Base-by-base conservation (phyloP, 2,888 invertebrate species). In the Mesochorus sp. region DNA sequence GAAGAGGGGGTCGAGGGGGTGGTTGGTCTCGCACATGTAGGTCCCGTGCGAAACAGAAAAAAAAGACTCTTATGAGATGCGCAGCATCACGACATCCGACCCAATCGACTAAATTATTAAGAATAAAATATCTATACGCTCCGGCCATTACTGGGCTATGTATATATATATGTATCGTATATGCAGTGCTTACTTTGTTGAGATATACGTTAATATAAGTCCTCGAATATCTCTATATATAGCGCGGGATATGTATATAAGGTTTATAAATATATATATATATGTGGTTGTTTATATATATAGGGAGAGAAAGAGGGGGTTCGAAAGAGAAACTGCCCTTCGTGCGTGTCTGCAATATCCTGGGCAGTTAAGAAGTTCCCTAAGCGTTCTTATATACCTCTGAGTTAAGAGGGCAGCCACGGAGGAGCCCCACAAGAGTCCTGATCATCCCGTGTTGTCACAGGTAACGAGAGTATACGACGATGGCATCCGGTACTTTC, bases 391-490 rank as follows among this genome's bases (percentile, higher is more conserved):
- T 57, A 70, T n/a, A n/a, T 51, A 51, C 14, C 62, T 17, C 31
- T 74, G 64, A 76, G 68, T 70, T 70, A 76, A 76, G 70, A 68
- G 68, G 26, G 62, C 62, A 49, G 57, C 53, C 39, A 55, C 68
- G 42, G 62, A 67, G 51, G 19, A 55, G 62, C n/a, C 10, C 19
- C 39, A 42, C 49, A 39, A 73, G 62, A 55, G 62, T 12, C 19
- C 31, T 37, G 75, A 44, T 62, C 39, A 57, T 70, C 62, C 70
- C n/a, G 62, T 70, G 62, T 76, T 76, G 75, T 76, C 75, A 70
- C 68, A 49, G 75, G 57, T 76, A 76, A 76, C 68, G 75, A 76
- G 75, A 76, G 75, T 76, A 76, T 76, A 76, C 75, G 75, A 76
- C 62, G 57, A 24, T 47, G 47, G 55, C 55, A 68, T 68, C 61